Base-by-base conservation (phyloP, 2,888 invertebrate species). In the Orthonevra nobilis region DNA sequence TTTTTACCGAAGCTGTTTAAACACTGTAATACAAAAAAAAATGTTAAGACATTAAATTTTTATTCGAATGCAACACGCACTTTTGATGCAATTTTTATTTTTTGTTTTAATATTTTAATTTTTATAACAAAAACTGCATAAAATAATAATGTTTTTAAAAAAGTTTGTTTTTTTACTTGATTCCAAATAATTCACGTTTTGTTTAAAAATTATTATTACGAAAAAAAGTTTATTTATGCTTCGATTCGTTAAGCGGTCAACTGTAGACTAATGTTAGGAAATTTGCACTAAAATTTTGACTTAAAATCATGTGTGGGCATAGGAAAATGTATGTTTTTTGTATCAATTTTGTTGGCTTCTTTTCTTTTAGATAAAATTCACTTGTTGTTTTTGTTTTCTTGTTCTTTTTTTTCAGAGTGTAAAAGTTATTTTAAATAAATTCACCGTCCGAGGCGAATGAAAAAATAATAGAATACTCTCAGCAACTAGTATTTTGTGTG, bases 221-320 rank as follows among this genome's bases (percentile, higher is more conserved):
- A 34, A 28, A 19, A 44, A 60, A 60, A 75, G 23, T 69, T 44
- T 48, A 75, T 70, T 63, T 72, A 72, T 60, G 79, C 68, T 68
- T 79, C 60, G 73, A 61, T 79, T 68, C 66, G 79, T 73, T 68
- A 68, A 79, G 48, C 79, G 66, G 73, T 34, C 56, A 79, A 73
- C 54, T 73, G 60, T 61, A 73, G 79, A 79, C 79, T 79, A 77
- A 77, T 64, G 64, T 54, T 60, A 19, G 28, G 23, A 52, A 44
- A 73, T 68, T 79, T 44, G 60, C 66, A 61, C 79, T 48, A 68
- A 50, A 60, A 61, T 61, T 79, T 79, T 68, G 73, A 73, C 60
- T 79, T 12, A 42, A 61, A 68, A 66, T 79, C 54, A 72, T 72
- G 73, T 79, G 66, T 56, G 79, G 79, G 60, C 60, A 56, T 42